Conservation (phyloP, 2,113 vertebrate species). For the Aphelocoma coerulescens region DNA sequence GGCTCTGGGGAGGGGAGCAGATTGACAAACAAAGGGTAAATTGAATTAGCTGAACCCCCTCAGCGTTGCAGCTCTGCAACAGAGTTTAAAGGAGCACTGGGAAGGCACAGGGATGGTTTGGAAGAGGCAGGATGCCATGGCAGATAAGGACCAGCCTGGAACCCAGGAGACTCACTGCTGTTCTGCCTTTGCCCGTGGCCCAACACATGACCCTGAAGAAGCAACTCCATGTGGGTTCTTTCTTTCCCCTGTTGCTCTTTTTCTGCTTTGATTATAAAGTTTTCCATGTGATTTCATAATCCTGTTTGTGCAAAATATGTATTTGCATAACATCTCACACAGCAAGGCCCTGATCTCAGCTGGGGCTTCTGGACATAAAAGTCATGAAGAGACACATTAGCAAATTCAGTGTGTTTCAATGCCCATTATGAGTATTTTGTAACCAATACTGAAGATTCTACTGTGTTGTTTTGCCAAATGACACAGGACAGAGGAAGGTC, state of each 20-base stretch:
- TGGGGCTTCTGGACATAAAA: background rate
- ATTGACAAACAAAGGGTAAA: background rate
- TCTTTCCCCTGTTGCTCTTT: background rate
- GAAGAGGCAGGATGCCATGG: background rate
- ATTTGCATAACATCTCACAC: background rate
- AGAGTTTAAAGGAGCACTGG: background rate
- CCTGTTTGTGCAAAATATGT: slow-evolving; percentile 1
- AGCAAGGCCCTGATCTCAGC: background rate
- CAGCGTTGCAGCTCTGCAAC: background rate
- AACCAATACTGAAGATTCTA: background rate
- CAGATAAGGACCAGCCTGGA: background rate
- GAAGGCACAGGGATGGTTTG: background rate
- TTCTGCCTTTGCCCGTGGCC: background rate
- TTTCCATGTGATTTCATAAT: slow-evolving; percentile 25
- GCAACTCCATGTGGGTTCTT: background rate
- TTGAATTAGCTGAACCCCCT: background rate
- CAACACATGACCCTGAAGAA: background rate
- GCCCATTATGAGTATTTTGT: background rate
- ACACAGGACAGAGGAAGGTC: background rate
- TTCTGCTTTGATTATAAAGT: background rate
- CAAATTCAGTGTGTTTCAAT: background rate
- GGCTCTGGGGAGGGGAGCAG: background rate
- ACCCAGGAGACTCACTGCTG: background rate
- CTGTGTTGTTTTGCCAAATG: background rate
- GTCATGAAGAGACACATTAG: background rate